These are phyloP conservation scores for Drosophila nasuta DNA, from an alignment of 1,140 invertebrate species.

Conservation along the genomic window DNA sequence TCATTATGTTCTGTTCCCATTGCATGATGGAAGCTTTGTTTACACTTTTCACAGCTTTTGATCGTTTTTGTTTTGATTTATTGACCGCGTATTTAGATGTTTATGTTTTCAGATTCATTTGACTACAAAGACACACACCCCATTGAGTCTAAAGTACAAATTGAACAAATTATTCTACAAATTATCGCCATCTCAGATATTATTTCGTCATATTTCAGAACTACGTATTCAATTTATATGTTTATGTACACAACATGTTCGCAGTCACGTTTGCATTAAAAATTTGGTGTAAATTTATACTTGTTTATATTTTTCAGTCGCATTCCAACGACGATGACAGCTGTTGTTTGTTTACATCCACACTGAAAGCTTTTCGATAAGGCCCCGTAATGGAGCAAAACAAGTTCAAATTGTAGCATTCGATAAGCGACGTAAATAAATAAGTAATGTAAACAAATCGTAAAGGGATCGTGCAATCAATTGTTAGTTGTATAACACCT, in stretches of 20 bases:
- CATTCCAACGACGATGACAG: slow-evolving; percentile 19
- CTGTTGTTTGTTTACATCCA: slow-evolving; percentile 34
- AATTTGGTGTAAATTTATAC: slow-evolving; percentile 6
- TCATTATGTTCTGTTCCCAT: slow-evolving; percentile 4
- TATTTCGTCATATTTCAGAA: no score
- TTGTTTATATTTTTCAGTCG: not conserved
- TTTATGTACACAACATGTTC: slow-evolving; percentile 50
- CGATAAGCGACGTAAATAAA: slow-evolving; percentile 2
- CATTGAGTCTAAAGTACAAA: slow-evolving; percentile 61
- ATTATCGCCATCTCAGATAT: not conserved
- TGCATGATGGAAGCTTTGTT: slow-evolving; percentile 6
- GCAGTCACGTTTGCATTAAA: slow-evolving; percentile 58
- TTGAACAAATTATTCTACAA: slow-evolving; percentile 1
- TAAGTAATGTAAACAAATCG: not conserved
- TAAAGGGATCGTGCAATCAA: not conserved
- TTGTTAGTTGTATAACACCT: no score
- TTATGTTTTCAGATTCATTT: slow-evolving; percentile 49
- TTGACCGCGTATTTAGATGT: slow-evolving; percentile 33
- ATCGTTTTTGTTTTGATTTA: slow-evolving; percentile 49
- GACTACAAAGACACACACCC: slow-evolving; percentile 32
- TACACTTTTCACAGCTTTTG: slow-evolving; percentile 25
- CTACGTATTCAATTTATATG: slow-evolving; percentile 5
- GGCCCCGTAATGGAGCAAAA: slow-evolving; percentile 5
- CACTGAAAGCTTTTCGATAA: slow-evolving; percentile 16
- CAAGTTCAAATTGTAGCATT: not conserved